phyloP scores from a whole-genome alignment of 2,888 invertebrate genomes.

The Candidula unifasciata region DNA sequence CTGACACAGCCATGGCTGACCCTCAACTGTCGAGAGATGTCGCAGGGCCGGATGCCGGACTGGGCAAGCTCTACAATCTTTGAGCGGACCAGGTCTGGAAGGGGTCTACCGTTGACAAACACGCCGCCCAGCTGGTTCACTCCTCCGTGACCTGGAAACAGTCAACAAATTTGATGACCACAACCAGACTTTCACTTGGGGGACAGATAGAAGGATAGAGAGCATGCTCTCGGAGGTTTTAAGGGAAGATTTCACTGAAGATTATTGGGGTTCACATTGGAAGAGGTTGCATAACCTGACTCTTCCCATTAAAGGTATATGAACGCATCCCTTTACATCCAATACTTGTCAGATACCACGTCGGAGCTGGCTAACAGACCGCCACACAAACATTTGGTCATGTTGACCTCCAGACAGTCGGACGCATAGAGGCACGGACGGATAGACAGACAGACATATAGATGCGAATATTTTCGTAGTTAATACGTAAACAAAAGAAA shows the following conservation, averaged over 20 bases:
- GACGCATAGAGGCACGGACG: not conserved
- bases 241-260: no score
- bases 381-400: not conserved
- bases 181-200: no score
- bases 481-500: no score
- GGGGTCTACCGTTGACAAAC: slow-evolving; percentile 95
- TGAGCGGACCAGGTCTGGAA: slow-evolving; percentile 95
- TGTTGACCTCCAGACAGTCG: not conserved
- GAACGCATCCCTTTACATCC: no score
- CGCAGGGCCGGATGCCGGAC: slow-evolving; percentile 95
- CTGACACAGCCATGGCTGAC: slow-evolving; percentile 98
- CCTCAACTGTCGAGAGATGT: slow-evolving; percentile 94
- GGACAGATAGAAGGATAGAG: no score
- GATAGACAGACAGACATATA: not conserved
- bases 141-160: slow-evolving; percentile 92
- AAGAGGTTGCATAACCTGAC: no score
- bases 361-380: no score
- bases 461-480: no score
- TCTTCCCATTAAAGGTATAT: no score
- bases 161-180: not conserved
- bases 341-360: no score
- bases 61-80: slow-evolving; percentile 95
- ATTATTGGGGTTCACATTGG: no score
- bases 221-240: no score
- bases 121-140: slow-evolving; percentile 96